Evolutionary conservation across 1,140 invertebrate species (phyloP), one percentile per base, ranked within the genome.

Genomic region (Camponotus pennsylvanicus): DNA sequence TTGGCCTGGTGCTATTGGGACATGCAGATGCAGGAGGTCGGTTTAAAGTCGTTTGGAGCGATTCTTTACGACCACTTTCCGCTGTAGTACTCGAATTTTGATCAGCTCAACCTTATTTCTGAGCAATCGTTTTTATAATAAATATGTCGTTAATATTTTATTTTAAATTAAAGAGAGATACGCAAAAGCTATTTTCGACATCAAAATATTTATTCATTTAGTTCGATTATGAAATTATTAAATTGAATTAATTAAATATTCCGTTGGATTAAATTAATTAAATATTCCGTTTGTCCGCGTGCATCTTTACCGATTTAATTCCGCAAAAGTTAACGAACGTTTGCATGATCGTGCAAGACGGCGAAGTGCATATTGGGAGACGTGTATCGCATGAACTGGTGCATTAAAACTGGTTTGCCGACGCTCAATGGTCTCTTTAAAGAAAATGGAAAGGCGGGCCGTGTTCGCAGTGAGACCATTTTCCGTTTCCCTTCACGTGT

Each of bases 371-470:
- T 57, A 59, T 52, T 80, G 37, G 34, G 2, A 61, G 70, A 82
- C 69, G 49, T n/a, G 76, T 83, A 86, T 90, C 52, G 82, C 67
- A 61, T n/a, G 18, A 82, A 80, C 13, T 71, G 18, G 42, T 86
- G 88, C 82, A 90, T 78, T 86, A 86, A 83, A 90, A 90, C 89
- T 90, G 83, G 89, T 90, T 90, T 90, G 80, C 13, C 15, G 67
- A 27, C 70, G 88, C 27, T 88, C 61, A 70, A 87, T 75, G 75
- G 75, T 89, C 69, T 70, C 89, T 89, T 85, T 85, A 87, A 90
- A 89, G 89, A 90, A 89, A 90, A 90, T 87, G 79, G 89, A 86
- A 90, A 90, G 89, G 89, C 67, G 75, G 83, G 42, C 77, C 78
- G 84, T 61, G 77, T 77, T 64, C 57, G 49, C 71, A 27, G 49